Conservation (phyloP, 2,797 vertebrate genomes). For the Lutra lutra region DNA sequence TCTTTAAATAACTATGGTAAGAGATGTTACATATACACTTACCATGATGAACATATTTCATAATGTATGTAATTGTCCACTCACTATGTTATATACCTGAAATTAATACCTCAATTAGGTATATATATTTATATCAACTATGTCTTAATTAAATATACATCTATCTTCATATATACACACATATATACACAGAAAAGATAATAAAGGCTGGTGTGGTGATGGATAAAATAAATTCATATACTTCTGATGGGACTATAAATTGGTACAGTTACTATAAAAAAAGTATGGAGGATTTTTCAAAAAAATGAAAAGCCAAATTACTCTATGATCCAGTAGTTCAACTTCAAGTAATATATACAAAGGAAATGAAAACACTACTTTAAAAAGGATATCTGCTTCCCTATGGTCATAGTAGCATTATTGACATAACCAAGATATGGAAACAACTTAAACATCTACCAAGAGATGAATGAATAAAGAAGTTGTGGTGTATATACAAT, state of each 20-base stretch:
- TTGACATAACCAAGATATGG: background rate
- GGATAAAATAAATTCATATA: background rate
- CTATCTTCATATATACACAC: background rate
- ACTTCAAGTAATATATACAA: background rate
- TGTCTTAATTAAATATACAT: background rate
- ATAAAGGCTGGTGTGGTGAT: background rate
- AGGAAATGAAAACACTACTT: background rate
- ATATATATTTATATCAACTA: background rate
- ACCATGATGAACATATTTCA: background rate
- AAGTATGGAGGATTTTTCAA: background rate
- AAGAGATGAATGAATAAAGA: background rate
- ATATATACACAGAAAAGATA: background rate
- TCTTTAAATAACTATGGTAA: background rate
- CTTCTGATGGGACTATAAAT: background rate
- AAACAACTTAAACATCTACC: background rate
- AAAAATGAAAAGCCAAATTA: background rate
- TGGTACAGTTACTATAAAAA: background rate
- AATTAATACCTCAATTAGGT: background rate
- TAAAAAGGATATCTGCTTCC: background rate
- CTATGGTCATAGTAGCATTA: background rate
- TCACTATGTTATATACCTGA: background rate
- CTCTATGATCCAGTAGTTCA: background rate
- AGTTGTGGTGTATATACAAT: background rate
- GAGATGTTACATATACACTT: background rate
- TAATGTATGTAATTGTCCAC: background rate